A percentile compares a stretch with the other conserved stretches of the same genome.
phyloP scores from a whole-genome alignment of 2,888 invertebrate genomes.

The Danaus chrysippus region DNA sequence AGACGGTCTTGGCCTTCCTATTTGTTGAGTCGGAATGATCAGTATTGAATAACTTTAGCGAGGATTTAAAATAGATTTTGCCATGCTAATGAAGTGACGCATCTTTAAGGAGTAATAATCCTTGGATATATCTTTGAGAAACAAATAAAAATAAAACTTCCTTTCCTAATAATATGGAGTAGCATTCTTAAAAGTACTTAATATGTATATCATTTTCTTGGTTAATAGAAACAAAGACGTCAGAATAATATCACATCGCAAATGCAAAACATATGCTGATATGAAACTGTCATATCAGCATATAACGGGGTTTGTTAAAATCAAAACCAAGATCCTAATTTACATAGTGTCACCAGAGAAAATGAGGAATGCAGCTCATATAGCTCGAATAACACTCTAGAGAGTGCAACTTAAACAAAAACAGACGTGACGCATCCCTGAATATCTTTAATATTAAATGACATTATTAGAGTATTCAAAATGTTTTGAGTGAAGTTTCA shows the following conservation, averaged over 20 bases:
- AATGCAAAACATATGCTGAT: slow-evolving; percentile 7
- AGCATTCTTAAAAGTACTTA: neutral
- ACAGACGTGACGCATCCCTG: slow-evolving; percentile 24
- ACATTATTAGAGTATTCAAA: neutral
- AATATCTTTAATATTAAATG: slow-evolving; percentile 1
- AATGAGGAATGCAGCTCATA: slow-evolving; percentile 57
- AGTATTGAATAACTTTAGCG: slow-evolving; percentile 5
- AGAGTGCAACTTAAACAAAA: slow-evolving; percentile 29
- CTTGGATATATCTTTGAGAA: no score
- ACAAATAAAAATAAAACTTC: no score
- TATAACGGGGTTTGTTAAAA: slow-evolving; percentile 46
- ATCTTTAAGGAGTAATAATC: no score
- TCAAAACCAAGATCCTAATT: slow-evolving; percentile 52
- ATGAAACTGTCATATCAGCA: slow-evolving; percentile 7
- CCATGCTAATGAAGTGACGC: no score
- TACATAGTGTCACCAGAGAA: slow-evolving; percentile 59
- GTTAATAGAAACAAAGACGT: neutral
- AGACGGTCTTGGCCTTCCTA: slow-evolving; percentile 16
- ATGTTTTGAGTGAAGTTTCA: neutral
- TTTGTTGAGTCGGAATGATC: slow-evolving; percentile 9
- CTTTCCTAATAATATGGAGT: no score
- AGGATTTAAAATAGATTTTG: no score
- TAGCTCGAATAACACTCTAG: slow-evolving; percentile 32
- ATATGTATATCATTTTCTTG: neutral
- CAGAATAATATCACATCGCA: slow-evolving; percentile 2